A percentile compares a stretch with the other conserved stretches of the same genome.
Evolutionary conservation across 2,113 vertebrate genomes (phyloP).

Genomic region (Pedionomus torquatus): DNA sequence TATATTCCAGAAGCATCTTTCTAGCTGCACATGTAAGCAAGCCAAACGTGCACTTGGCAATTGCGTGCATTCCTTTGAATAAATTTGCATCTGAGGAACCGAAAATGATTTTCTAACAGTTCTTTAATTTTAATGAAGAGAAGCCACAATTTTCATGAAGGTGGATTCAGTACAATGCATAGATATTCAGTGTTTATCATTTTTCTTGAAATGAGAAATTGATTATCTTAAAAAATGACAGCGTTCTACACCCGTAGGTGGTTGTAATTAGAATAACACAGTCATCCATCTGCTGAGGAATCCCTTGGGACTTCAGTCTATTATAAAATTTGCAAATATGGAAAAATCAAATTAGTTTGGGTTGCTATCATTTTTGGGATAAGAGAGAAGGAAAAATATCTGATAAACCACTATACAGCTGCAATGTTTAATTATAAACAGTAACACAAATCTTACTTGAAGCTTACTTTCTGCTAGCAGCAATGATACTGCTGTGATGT

Average conservation of each 20-base stretch:
- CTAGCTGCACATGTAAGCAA: not conserved
- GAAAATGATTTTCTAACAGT: not conserved
- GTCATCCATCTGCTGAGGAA: constrained; percentile 71
- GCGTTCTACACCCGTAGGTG: constrained; percentile 67
- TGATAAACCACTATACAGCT: constrained; percentile 29
- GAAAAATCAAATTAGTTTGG: constrained; percentile 71
- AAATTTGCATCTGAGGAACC: not conserved
- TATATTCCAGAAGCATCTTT: not conserved
- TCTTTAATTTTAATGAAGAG: constrained; percentile 53
- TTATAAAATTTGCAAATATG: constrained; percentile 73
- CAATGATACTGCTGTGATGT: not conserved
- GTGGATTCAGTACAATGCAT: constrained; percentile 13
- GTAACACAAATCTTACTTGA: constrained; percentile 4
- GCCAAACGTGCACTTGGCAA: not conserved
- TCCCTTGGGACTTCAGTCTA: constrained; percentile 67
- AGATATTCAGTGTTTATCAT: constrained; percentile 48
- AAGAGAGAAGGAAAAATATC: constrained; percentile 32
- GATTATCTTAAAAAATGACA: constrained; percentile 69
- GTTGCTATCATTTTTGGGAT: constrained; percentile 61
- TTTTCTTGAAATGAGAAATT: constrained; percentile 72
- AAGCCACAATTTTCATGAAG: constrained; percentile 21
- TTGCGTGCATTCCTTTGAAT: not conserved
- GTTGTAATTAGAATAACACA: constrained; percentile 75
- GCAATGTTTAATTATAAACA: constrained; percentile 27
- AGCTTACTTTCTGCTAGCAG: constrained; percentile 19